Conservation (phyloP, 2,113 vertebrate genomes). For the Gadus macrocephalus region DNA sequence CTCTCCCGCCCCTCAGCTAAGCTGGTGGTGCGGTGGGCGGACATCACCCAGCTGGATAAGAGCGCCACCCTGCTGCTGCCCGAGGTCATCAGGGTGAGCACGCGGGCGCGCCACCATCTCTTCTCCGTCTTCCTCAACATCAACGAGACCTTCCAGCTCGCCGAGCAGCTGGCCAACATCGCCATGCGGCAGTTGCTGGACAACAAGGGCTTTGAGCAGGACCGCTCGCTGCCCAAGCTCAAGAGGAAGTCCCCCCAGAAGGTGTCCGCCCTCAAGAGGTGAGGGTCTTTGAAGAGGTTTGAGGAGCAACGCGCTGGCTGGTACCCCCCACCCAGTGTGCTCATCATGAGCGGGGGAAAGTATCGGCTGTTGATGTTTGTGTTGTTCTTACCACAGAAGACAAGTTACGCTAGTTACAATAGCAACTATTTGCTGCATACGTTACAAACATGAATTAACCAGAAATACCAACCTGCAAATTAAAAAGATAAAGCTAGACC, state of each 20-base stretch:
- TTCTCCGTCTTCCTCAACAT: constrained; percentile 98
- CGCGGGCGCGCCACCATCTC: constrained; percentile 83
- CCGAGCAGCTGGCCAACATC: constrained; percentile 97
- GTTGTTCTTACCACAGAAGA: too few species aligned
- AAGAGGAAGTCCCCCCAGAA: constrained; percentile 96
- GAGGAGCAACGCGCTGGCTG: not conserved
- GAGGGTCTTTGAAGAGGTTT: constrained; percentile 17
- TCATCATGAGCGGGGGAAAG: too few species aligned
- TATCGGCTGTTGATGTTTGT: too few species aligned
- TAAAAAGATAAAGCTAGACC: too few species aligned
- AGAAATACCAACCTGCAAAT: too few species aligned
- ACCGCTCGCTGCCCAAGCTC: constrained; percentile 90
- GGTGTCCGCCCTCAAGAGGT: constrained; percentile 94
- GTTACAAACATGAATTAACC: too few species aligned
- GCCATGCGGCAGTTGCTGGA: constrained; percentile 96
- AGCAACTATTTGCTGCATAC: too few species aligned
- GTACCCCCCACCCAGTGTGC: too few species aligned
- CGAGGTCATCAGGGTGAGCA: constrained; percentile 92
- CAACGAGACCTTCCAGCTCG: constrained; percentile 94
- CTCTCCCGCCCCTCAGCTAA: constrained; percentile 73
- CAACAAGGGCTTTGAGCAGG: constrained; percentile 95
- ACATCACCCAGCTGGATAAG: constrained; percentile 95
- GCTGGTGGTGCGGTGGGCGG: constrained; percentile 95
- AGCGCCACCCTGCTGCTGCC: constrained; percentile 89
- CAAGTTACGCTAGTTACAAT: too few species aligned